Evolutionary conservation across 2,113 vertebrate species (phyloP).

Genomic region (Cebus imitator): DNA sequence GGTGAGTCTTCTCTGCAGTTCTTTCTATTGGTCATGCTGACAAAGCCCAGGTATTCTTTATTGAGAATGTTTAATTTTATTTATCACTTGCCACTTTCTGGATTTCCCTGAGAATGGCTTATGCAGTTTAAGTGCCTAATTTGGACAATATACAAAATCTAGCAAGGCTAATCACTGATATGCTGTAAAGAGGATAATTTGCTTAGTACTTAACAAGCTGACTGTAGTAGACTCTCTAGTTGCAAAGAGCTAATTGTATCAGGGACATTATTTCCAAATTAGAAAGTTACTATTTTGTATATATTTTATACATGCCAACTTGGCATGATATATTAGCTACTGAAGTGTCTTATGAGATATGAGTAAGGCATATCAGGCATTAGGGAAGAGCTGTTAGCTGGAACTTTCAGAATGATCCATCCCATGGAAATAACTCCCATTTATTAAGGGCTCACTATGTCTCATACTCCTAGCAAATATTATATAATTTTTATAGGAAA

Average conservation of each 20-base stretch:
- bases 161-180: slow-evolving; percentile 2
- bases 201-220: slow-evolving; percentile 37
- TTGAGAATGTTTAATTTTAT: not conserved
- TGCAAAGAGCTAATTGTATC: slow-evolving; percentile 30
- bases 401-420: not conserved
- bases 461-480: not conserved
- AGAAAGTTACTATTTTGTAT: not conserved
- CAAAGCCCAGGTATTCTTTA: slow-evolving; percentile 28
- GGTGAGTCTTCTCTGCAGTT: not conserved
- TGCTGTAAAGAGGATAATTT: not conserved
- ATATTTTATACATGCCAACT: not conserved
- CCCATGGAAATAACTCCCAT: not conserved
- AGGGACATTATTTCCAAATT: slow-evolving; percentile 32
- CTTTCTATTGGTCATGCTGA: slow-evolving; percentile 11
- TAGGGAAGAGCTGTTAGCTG: not conserved
- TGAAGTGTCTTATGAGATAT: not conserved
- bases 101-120: not conserved
- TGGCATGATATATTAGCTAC: not conserved
- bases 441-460: not conserved
- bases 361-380: not conserved
- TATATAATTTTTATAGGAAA: not conserved
- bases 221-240: slow-evolving; percentile 5
- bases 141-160: slow-evolving; percentile 5
- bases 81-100: not conserved
- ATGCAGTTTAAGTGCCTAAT: not conserved